phyloP scores from a whole-genome alignment of 2,888 invertebrate genomes.

The Athripsodes cinereus region DNA sequence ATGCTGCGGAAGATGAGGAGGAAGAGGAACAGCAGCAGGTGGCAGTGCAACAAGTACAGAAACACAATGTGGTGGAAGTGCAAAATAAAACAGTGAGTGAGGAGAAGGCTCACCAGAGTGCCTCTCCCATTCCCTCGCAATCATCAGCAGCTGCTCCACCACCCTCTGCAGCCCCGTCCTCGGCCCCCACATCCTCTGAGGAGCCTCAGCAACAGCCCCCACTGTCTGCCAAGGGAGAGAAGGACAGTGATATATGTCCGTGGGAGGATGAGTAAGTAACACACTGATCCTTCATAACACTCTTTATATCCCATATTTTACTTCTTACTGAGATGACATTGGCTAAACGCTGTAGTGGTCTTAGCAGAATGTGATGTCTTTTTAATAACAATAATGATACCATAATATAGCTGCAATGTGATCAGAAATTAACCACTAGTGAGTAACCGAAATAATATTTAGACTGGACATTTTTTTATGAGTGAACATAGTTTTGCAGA shows the following conservation, averaged over 20 bases:
- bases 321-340: too few species aligned
- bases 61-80: constrained; percentile 38
- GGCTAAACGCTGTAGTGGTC: too few species aligned
- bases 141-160: neutral
- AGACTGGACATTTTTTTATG: too few species aligned
- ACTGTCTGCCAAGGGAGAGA: constrained; percentile 30
- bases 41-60: constrained; percentile 31
- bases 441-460: too few species aligned
- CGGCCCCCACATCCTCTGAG: constrained; percentile 39
- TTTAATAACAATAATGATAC: too few species aligned
- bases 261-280: constrained; percentile 95
- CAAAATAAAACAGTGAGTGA: neutral
- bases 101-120: neutral
- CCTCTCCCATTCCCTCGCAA: neutral
- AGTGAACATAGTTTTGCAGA: too few species aligned
- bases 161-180: constrained; percentile 27
- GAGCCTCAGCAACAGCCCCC: constrained; percentile 29
- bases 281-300: too few species aligned
- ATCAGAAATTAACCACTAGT: too few species aligned
- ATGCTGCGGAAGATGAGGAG: constrained; percentile 63
- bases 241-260: constrained; percentile 82
- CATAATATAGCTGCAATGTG: too few species aligned
- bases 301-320: too few species aligned
- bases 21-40: constrained; percentile 43
- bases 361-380: too few species aligned